phyloP scores from a whole-genome alignment of 2,113 vertebrate genomes.

The Elaphurus davidianus region DNA sequence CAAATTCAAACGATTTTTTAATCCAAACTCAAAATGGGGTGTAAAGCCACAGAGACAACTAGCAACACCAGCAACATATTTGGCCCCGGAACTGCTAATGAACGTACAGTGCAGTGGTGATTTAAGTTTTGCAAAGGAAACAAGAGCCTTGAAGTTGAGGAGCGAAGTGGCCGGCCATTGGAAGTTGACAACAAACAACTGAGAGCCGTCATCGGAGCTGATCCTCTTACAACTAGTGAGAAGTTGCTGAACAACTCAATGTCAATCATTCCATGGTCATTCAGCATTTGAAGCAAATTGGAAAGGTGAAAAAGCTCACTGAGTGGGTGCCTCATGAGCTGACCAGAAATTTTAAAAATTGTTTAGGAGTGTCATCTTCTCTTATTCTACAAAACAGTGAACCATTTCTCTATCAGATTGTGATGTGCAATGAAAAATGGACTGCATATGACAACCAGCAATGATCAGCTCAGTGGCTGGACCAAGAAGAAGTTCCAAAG shows the following conservation, averaged over 20 bases:
- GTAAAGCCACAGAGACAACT: not conserved
- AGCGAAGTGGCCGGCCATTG: rapidly evolving
- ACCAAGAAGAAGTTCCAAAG: not conserved
- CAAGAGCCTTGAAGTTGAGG: not conserved
- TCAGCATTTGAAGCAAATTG: not conserved
- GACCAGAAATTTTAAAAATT: not conserved
- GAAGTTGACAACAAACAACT: not conserved
- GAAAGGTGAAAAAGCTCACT: not conserved
- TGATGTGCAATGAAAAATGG: not conserved
- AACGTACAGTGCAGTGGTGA: not conserved
- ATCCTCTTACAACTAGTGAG: not conserved
- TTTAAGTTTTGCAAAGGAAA: not conserved
- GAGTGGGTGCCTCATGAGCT: not conserved
- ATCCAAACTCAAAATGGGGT: not conserved
- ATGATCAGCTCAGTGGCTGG: not conserved
- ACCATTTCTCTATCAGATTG: not conserved
- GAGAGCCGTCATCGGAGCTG: not conserved
- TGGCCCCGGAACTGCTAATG: not conserved
- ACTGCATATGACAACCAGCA: not conserved
- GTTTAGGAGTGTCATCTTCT: not conserved
- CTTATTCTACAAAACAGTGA: not conserved
- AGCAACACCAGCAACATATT: not conserved
- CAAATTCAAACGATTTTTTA: not conserved
- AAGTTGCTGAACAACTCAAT: not conserved
- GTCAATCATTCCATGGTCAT: not conserved